Base-by-base conservation (phyloP, 2,113 vertebrate genomes). In the Theropithecus gelada region DNA sequence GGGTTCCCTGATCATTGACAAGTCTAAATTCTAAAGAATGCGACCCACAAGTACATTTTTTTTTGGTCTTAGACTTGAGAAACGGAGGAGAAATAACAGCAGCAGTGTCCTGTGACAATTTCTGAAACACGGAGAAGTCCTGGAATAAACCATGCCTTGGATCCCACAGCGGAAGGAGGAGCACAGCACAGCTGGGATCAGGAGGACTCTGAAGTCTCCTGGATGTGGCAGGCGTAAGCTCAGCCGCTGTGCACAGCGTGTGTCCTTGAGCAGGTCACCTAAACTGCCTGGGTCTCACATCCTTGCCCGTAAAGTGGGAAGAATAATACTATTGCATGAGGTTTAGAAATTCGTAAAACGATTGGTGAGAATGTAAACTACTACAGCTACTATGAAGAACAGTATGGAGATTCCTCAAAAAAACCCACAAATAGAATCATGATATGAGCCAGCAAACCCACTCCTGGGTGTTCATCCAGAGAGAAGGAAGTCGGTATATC, bases 241-340 rank as follows among this genome's bases (percentile, higher is more conserved):
- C 32, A 13, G 78, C 9, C 22, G 7, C 9, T 35, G 27, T 25
- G 17, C 13, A 32, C 11, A 25, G n/a, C 8, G 13, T 66, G 45
- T 32, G 22, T n/a, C 17, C 17, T 2, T 12, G 1, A n/a, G 27
- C 5, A 25, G 50, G 14, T 5, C 8, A 17, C 16, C 22, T 2
- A 4, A 16, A 27, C 13, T 4, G 27, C 23, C 22, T 5, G 48
- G n/a, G 59, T 25, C 45, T 52, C 30, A 5, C 16, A 52, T 30
- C 64, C 64, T 8, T 27, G 38, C 61, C 61, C 2, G 8, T 7
- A 11, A 61, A 23, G 11, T 2, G 16, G 55, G 43, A 55, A 73
- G 75, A 17, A 11, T 2, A 3, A 8, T 0, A 3, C 9, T 27
- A 11, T 23, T n/a, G 30, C 0, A 22, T 45, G 5, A 61, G 59